Conservation (phyloP, 2,797 vertebrate genomes). For the Gymnocypris eckloni region DNA sequence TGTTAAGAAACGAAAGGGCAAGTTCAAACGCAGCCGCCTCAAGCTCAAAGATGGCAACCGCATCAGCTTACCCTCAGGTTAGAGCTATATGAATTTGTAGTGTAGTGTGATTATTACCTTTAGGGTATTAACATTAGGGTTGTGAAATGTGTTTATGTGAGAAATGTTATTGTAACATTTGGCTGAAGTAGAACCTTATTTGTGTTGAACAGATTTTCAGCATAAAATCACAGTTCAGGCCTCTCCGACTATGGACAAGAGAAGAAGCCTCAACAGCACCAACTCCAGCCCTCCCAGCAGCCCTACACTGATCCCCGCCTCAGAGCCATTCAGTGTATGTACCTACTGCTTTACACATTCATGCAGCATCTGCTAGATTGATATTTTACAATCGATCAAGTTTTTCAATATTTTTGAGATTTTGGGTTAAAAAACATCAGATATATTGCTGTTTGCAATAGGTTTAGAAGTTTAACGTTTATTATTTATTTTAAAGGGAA, state of each 20-base stretch:
- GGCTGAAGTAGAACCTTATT: not conserved
- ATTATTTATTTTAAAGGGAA: not conserved
- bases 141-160: not conserved
- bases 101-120: not conserved
- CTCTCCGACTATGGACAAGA: slow-evolving; percentile 92
- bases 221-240: slow-evolving; percentile 98
- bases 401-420: not conserved
- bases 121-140: no score
- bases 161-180: not conserved
- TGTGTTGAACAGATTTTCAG: slow-evolving; percentile 85
- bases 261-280: slow-evolving; percentile 89
- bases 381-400: not conserved
- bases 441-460: not conserved
- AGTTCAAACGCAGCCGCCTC: slow-evolving; percentile 90
- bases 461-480: not conserved
- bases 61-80: slow-evolving; percentile 96
- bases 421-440: not conserved
- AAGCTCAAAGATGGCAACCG: slow-evolving; percentile 94
- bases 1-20: slow-evolving; percentile 94
- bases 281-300: slow-evolving; percentile 92
- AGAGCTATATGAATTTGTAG: not conserved
- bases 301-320: slow-evolving; percentile 92
- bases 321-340: slow-evolving; percentile 93
- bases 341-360: not conserved
- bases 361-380: not conserved